Percentiles rank a stretch among this genome's conserved stretches.
phyloP scores from a whole-genome alignment of 1,140 invertebrate genomes.

The Melitaea cinxia region DNA sequence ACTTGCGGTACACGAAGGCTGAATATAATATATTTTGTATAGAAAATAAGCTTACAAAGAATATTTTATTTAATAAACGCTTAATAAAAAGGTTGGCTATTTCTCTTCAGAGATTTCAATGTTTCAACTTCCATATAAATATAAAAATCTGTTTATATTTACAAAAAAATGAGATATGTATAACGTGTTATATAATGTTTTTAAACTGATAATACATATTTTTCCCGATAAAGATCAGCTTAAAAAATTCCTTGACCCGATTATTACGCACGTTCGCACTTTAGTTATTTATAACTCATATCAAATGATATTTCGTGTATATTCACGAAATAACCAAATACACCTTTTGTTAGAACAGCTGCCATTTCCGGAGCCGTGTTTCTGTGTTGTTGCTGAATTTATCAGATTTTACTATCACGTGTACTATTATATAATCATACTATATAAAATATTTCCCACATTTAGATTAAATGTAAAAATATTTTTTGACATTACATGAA shows the following conservation, averaged over 20 bases:
- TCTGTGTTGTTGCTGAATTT: background rate
- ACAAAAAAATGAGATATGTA: no score
- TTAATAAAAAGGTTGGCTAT: no score
- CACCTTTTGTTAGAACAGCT: constrained; percentile 31
- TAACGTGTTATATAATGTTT: no score
- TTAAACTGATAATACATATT: no score
- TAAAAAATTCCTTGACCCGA: background rate
- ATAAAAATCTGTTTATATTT: no score
- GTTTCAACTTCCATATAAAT: no score
- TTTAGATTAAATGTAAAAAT: background rate
- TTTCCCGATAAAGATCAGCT: background rate
- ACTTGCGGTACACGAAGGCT: no score
- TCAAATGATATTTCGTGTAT: background rate
- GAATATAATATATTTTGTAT: no score
- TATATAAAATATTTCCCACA: background rate
- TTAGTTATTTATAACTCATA: constrained; percentile 2
- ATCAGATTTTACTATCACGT: constrained; percentile 12
- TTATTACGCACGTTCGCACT: background rate
- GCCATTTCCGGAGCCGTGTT: constrained; percentile 18
- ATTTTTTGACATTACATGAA: no score
- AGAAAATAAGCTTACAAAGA: no score
- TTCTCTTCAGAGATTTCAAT: no score
- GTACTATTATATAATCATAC: background rate
- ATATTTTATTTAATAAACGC: no score
- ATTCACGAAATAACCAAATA: constrained; percentile 8